phyloP scores from a whole-genome alignment of 2,113 vertebrate genomes.

The Isurus oxyrinchus region DNA sequence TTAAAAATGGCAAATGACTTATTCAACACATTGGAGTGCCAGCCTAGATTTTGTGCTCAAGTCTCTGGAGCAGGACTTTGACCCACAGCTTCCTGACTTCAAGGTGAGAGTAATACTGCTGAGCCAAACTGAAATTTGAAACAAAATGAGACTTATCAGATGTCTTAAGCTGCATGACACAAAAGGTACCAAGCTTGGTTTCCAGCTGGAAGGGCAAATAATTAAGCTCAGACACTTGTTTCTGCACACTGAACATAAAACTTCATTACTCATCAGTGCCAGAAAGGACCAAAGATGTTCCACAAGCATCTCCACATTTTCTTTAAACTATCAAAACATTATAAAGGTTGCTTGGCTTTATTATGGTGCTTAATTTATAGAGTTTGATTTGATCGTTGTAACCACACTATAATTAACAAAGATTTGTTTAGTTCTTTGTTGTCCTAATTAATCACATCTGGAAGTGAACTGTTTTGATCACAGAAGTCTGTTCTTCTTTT shows the following conservation, averaged over 20 bases:
- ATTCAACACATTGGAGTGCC: neutral
- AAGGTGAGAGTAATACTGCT: neutral
- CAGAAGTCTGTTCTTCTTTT: neutral
- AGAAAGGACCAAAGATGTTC: neutral
- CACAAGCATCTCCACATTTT: neutral
- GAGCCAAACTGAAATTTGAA: neutral
- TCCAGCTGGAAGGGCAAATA: neutral
- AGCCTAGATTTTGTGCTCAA: neutral
- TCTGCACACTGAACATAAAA: neutral
- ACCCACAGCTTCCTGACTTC: neutral
- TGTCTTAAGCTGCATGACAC: neutral
- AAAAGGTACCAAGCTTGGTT: neutral
- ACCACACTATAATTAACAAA: neutral
- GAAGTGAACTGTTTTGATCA: neutral
- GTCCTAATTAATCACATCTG: neutral
- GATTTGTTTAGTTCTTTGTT: neutral
- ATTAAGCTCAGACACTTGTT: neutral
- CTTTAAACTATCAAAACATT: constrained; percentile 15
- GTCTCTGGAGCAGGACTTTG: neutral
- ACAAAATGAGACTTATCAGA: neutral
- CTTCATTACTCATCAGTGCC: neutral
- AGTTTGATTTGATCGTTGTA: neutral
- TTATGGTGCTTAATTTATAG: neutral
- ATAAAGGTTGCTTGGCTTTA: neutral
- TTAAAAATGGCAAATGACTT: neutral